Conservation (phyloP, 2,888 invertebrate species). For the Zootermopsis nevadensis region DNA sequence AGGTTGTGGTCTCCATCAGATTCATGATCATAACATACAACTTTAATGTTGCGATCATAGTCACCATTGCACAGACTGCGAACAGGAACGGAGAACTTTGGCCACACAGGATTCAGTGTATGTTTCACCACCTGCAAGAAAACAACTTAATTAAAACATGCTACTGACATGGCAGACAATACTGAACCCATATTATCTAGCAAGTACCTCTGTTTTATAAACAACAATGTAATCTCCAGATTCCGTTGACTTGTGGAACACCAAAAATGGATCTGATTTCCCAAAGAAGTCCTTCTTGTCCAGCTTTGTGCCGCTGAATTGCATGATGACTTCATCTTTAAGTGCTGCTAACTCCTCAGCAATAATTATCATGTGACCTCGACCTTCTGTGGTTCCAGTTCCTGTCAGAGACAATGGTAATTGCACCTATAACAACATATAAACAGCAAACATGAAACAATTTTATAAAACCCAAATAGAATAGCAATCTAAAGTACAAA, state of each 20-base stretch:
- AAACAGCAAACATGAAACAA: no score
- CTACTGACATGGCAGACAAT: no score
- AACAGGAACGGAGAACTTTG: constrained; percentile 62
- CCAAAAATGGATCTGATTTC: constrained; percentile 58
- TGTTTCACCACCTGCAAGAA: constrained; percentile 60
- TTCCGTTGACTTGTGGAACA: constrained; percentile 62
- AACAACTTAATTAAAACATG: no score
- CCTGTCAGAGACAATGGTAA: no score
- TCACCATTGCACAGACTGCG: constrained; percentile 65
- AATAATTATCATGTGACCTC: constrained; percentile 56
- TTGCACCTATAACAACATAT: no score
- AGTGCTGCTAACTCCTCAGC: constrained; percentile 60
- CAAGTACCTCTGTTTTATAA: constrained; percentile 66
- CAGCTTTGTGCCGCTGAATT: no score
- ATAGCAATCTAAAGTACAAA: no score
- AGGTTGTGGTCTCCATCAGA: constrained; percentile 62
- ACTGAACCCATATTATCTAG: no score
- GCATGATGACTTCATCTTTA: constrained; percentile 59
- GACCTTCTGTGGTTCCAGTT: no score
- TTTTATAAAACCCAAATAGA: no score
- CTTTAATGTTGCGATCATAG: constrained; percentile 64
- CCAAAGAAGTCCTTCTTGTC: constrained; percentile 51
- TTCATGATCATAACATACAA: constrained; percentile 68
- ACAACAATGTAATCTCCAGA: constrained; percentile 63
- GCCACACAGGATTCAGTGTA: constrained; percentile 67